Evolutionary conservation across 2,113 vertebrate species (phyloP).

Genomic region (Pao palembangensis): DNA sequence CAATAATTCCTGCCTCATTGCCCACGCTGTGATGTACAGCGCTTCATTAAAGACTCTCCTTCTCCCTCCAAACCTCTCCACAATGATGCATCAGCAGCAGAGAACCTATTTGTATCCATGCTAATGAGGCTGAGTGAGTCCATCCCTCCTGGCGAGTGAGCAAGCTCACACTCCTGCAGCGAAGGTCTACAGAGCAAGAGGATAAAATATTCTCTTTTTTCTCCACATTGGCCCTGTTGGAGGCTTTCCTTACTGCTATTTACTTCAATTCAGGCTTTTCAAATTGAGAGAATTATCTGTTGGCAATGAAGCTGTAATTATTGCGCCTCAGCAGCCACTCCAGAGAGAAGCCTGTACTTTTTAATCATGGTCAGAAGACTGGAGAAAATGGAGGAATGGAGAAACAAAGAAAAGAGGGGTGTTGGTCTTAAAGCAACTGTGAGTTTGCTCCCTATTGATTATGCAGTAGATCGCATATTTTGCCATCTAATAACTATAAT

Average conservation of each 20-base stretch:
- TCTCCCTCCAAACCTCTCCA: constrained; percentile 28
- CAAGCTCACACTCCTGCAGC: constrained; percentile 11
- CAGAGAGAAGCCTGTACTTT: constrained; percentile 11
- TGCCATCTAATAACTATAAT: no score
- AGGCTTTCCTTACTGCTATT: constrained; percentile 30
- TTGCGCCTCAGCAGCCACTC: constrained; percentile 19
- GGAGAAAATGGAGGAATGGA: not conserved
- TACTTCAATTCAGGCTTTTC: constrained; percentile 42
- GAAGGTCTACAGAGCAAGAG: constrained; percentile 23
- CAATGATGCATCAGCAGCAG: constrained; percentile 41
- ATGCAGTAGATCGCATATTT: not conserved
- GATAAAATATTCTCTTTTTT: constrained; percentile 48
- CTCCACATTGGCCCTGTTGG: constrained; percentile 23
- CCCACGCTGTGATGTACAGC: constrained; percentile 15
- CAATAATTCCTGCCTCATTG: constrained; percentile 10
- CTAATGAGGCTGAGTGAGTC: constrained; percentile 49
- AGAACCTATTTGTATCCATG: constrained; percentile 43
- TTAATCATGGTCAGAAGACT: constrained; percentile 29
- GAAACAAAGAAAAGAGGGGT: not conserved
- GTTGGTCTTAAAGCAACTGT: not conserved
- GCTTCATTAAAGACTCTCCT: constrained; percentile 38
- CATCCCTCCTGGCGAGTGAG: constrained; percentile 33
- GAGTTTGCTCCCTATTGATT: not conserved
- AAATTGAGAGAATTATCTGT: constrained; percentile 43
- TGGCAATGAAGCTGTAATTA: constrained; percentile 37